Evolutionary conservation across 2,888 invertebrate genomes (phyloP).

Genomic region (Yponomeuta sedellus): DNA sequence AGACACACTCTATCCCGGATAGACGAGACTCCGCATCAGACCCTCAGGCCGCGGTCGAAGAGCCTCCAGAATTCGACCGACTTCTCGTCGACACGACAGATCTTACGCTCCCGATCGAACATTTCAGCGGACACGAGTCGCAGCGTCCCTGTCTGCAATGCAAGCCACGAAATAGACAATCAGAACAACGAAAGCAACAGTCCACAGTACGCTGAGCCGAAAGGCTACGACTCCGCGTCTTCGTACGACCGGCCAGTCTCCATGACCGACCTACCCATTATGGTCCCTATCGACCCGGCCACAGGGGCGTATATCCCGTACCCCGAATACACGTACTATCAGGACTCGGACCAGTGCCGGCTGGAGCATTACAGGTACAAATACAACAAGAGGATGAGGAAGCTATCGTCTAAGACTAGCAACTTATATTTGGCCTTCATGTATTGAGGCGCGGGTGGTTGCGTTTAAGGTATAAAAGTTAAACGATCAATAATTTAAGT

Average conservation of each 20-base stretch:
- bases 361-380: slow-evolving; percentile 43
- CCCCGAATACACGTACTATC: slow-evolving; percentile 60
- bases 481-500: slow-evolving; percentile 24
- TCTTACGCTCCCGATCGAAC: slow-evolving; percentile 58
- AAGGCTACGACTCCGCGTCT: slow-evolving; percentile 44
- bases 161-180: slow-evolving; percentile 51
- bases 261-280: slow-evolving; percentile 58
- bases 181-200: slow-evolving; percentile 47
- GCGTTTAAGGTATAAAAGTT: slow-evolving; percentile 29
- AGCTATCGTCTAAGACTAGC: slow-evolving; percentile 47
- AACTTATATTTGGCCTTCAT: slow-evolving; percentile 73
- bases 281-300: slow-evolving; percentile 54
- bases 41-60: slow-evolving; percentile 40
- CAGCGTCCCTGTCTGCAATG: slow-evolving; percentile 65
- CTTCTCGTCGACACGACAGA: slow-evolving; percentile 54
- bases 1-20: slow-evolving; percentile 62
- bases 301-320: slow-evolving; percentile 60
- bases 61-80: slow-evolving; percentile 57
- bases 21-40: slow-evolving; percentile 52
- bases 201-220: slow-evolving; percentile 64
- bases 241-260: slow-evolving; percentile 53
- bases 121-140: slow-evolving; percentile 66
- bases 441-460: slow-evolving; percentile 61
- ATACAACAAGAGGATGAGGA: slow-evolving; percentile 43
- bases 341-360: slow-evolving; percentile 45